These are phyloP conservation scores for Caenorhabditis latens DNA, from an alignment of 1,140 invertebrate genomes.

Conservation along the genomic window DNA sequence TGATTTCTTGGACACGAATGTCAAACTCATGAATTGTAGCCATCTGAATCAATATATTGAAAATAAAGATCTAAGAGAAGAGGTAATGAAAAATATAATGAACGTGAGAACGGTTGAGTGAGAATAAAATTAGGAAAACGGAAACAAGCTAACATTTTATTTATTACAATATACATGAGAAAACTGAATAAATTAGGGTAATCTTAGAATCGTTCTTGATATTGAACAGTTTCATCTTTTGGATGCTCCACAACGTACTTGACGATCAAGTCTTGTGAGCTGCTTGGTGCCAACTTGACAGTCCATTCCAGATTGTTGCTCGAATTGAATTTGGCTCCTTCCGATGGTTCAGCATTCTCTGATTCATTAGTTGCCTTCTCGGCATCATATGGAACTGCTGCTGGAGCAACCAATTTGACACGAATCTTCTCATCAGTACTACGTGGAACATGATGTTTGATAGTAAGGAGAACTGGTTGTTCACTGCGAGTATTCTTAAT, in stretches of 20 bases:
- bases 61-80: background rate
- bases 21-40: conserved; percentile 21
- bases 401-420: conserved; percentile 72
- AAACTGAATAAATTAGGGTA: background rate
- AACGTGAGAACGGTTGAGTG: background rate
- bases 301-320: conserved; percentile 78
- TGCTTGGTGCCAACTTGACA: conserved; percentile 66
- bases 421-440: conserved; percentile 79
- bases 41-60: background rate
- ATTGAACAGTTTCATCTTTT: conserved; percentile 71
- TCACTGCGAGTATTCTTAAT: conserved; percentile 78
- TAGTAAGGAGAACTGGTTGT: conserved; percentile 73
- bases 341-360: conserved; percentile 57
- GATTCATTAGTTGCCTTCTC: conserved; percentile 42
- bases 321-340: conserved; percentile 72
- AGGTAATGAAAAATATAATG: background rate
- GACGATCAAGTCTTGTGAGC: conserved; percentile 66
- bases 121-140: background rate
- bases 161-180: background rate
- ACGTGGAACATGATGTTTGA: conserved; percentile 78
- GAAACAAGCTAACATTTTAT: background rate
- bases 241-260: conserved; percentile 78
- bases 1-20: conserved; percentile 33
- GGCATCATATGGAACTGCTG: conserved; percentile 61
- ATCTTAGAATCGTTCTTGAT: conserved; percentile 56